A percentile compares a stretch with the other conserved stretches of the same genome.
phyloP scores from a whole-genome alignment of 2,888 invertebrate species.

The Mycalesis mineus region DNA sequence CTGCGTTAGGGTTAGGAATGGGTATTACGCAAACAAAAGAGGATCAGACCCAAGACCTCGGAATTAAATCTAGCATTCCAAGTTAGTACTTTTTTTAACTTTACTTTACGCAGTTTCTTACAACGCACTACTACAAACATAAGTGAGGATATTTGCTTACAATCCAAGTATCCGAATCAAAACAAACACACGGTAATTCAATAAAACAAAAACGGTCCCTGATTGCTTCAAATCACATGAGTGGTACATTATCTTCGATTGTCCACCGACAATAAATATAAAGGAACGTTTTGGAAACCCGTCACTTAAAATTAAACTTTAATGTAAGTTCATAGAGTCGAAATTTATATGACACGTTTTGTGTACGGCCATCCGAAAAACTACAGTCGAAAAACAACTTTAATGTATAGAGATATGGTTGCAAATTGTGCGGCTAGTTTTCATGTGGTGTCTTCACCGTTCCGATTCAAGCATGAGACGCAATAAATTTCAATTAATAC shows the following conservation, averaged over 20 bases:
- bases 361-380: conserved; percentile 1
- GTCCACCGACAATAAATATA: conserved; percentile 58
- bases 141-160: neutral
- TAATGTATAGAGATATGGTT: conserved; percentile 36
- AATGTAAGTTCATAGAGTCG: conserved; percentile 9
- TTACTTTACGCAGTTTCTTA: too few relatives aligned
- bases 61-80: too few relatives aligned
- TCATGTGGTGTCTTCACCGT: conserved; percentile 50
- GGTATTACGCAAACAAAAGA: too few relatives aligned
- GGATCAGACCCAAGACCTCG: too few relatives aligned
- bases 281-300: conserved; percentile 37
- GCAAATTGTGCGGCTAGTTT: conserved; percentile 32
- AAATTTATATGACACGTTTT: conserved; percentile 5
- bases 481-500: conserved; percentile 76
- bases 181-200: conserved; percentile 52
- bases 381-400: conserved; percentile 34
- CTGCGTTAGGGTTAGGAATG: too few relatives aligned
- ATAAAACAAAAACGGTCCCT: conserved; percentile 60
- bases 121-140: too few relatives aligned
- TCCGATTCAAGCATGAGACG: conserved; percentile 55
- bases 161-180: conserved; percentile 18
- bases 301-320: conserved; percentile 11
- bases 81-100: too few relatives aligned
- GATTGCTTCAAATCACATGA: conserved; percentile 74
- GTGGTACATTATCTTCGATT: conserved; percentile 74